These are phyloP conservation scores for Sycophaga agraensis DNA, from an alignment of 1,140 invertebrate genomes.

Conservation along the genomic window DNA sequence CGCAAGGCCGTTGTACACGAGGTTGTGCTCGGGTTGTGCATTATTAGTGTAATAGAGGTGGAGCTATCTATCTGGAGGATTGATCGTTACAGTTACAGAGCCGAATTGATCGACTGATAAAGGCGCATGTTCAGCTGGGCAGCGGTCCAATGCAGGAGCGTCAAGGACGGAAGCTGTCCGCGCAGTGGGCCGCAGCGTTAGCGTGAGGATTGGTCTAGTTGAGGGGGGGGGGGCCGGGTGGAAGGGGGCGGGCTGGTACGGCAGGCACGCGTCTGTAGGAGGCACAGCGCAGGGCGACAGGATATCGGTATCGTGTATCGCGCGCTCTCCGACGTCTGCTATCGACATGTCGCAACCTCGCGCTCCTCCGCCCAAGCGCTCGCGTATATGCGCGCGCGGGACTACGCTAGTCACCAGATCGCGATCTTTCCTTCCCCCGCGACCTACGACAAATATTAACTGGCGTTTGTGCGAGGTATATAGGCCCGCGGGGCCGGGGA, in stretches of 20 bases:
- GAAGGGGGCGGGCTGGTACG: no score
- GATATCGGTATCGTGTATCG: slow-evolving; percentile 50
- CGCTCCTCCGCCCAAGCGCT: not conserved
- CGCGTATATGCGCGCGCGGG: slow-evolving; percentile 29
- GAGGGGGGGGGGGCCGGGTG: no score
- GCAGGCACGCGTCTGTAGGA: no score
- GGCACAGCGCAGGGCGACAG: slow-evolving; percentile 20
- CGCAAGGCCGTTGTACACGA: no score
- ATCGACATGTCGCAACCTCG: slow-evolving; percentile 57
- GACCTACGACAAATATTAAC: slow-evolving; percentile 4
- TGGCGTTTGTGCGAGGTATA: not conserved
- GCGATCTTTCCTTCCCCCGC: not conserved
- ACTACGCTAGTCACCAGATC: slow-evolving; percentile 39
- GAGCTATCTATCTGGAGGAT: no score
- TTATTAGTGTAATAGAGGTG: no score
- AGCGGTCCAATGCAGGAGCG: not conserved
- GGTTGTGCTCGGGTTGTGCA: no score
- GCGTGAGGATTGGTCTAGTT: no score
- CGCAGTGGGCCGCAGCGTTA: slow-evolving; percentile 29
- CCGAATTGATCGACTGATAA: no score
- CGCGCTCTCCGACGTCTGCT: slow-evolving; percentile 49
- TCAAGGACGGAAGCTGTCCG: not conserved
- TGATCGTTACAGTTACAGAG: no score
- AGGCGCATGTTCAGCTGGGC: no score
- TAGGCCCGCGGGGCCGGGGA: not conserved